A percentile compares a stretch with the other conserved stretches of the same genome.
Evolutionary conservation across 2,888 invertebrate species (phyloP).

Genomic region (Polydrusus tereticollis): DNA sequence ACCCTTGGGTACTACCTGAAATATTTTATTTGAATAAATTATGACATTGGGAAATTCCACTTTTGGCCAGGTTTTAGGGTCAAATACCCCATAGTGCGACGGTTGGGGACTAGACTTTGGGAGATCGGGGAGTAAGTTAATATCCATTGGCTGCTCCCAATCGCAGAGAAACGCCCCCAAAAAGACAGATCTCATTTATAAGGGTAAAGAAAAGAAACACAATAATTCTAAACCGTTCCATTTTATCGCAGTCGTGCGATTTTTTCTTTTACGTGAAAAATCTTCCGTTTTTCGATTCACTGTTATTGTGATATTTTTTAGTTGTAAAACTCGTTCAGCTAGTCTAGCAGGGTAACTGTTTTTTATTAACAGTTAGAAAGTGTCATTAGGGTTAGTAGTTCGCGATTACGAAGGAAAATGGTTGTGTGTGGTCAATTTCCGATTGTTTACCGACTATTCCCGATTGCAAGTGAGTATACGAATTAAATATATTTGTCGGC

Average conservation of each 20-base stretch:
- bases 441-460: not conserved
- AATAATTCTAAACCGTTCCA: constrained; percentile 47
- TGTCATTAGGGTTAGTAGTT: constrained; percentile 10
- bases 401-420: not conserved
- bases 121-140: no score
- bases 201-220: constrained; percentile 35
- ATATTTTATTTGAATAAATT: no score
- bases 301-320: constrained; percentile 39
- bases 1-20: no score
- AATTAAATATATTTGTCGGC: no score
- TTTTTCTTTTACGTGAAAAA: constrained; percentile 13
- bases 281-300: constrained; percentile 26
- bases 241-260: constrained; percentile 10
- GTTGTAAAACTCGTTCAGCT: constrained; percentile 36
- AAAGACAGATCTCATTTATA: constrained; percentile 37
- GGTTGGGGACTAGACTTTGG: not conserved
- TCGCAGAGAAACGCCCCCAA: not conserved
- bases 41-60: no score
- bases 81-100: no score
- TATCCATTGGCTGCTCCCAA: not conserved
- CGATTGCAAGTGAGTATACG: no score
- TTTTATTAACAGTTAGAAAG: constrained; percentile 5
- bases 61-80: no score
- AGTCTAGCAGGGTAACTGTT: constrained; percentile 34
- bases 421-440: not conserved